Conservation (phyloP, 2,113 vertebrate species). For the Arenaria interpres region DNA sequence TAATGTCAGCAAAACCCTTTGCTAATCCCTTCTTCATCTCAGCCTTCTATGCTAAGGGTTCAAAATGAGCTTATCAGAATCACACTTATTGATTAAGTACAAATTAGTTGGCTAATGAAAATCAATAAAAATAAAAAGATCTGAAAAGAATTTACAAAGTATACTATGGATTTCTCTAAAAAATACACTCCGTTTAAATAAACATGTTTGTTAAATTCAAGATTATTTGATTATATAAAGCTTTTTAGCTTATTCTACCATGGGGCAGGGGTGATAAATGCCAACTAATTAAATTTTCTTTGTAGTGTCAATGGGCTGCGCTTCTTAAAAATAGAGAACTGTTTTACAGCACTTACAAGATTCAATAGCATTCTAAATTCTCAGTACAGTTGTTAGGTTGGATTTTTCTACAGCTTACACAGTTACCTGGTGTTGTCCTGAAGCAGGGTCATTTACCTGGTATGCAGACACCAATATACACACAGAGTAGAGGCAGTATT, state of each 20-base stretch:
- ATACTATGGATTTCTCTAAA: conserved; percentile 56
- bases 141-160: conserved; percentile 57
- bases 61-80: conserved; percentile 66
- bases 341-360: conserved; percentile 7
- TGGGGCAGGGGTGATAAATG: background rate
- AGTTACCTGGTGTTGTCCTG: background rate
- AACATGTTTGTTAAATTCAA: conserved; percentile 64
- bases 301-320: background rate
- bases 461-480: too few species aligned
- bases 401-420: background rate
- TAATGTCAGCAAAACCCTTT: conserved; percentile 68
- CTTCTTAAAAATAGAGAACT: conserved; percentile 27
- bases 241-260: conserved; percentile 45
- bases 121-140: conserved; percentile 68
- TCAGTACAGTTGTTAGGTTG: background rate
- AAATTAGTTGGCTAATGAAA: conserved; percentile 75
- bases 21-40: conserved; percentile 40
- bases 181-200: conserved; percentile 53
- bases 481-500: too few species aligned
- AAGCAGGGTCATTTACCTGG: too few species aligned
- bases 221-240: conserved; percentile 61
- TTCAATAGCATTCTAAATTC: background rate
- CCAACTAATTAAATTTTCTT: conserved; percentile 63
- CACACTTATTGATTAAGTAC: conserved; percentile 69
- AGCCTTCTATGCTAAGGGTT: background rate